Percentiles rank a stretch among this genome's conserved stretches.
Conservation (phyloP, 2,888 invertebrate genomes). For the Homarus gammarus region DNA sequence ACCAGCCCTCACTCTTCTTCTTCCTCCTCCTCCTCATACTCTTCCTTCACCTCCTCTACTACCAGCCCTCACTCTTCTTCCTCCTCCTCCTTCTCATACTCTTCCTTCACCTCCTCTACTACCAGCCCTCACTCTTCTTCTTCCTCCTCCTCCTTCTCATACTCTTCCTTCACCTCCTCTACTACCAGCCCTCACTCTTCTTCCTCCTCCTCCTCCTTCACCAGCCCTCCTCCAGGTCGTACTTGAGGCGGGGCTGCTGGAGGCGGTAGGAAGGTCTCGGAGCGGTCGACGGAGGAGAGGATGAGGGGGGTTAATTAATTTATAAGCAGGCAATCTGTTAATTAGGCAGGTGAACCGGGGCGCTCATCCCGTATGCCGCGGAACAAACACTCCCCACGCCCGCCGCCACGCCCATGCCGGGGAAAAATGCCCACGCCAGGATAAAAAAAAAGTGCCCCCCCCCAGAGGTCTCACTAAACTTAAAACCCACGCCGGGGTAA, state of each 20-base stretch:
- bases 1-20: neutral
- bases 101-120: too few relatives aligned
- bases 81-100: too few relatives aligned
- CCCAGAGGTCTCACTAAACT: too few relatives aligned
- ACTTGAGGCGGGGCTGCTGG: too few relatives aligned
- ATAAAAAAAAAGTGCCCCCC: too few relatives aligned
- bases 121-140: too few relatives aligned
- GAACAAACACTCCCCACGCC: constrained; percentile 37
- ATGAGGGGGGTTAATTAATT: constrained; percentile 55
- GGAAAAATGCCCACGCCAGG: too few relatives aligned
- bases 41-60: too few relatives aligned
- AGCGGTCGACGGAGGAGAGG: neutral
- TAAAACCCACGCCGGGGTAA: too few relatives aligned
- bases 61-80: too few relatives aligned
- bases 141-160: too few relatives aligned
- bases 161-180: neutral
- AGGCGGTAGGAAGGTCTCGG: too few relatives aligned
- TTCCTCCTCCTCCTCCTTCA: neutral
- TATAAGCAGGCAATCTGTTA: constrained; percentile 70
- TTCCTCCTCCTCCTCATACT: neutral
- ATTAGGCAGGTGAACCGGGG: constrained; percentile 40
- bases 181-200: neutral
- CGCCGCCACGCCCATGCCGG: neutral
- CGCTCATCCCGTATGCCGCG: constrained; percentile 47
- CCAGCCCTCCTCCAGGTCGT: neutral